phyloP scores from a whole-genome alignment of 2,113 vertebrate species.

The Falcunculus frontatus region DNA sequence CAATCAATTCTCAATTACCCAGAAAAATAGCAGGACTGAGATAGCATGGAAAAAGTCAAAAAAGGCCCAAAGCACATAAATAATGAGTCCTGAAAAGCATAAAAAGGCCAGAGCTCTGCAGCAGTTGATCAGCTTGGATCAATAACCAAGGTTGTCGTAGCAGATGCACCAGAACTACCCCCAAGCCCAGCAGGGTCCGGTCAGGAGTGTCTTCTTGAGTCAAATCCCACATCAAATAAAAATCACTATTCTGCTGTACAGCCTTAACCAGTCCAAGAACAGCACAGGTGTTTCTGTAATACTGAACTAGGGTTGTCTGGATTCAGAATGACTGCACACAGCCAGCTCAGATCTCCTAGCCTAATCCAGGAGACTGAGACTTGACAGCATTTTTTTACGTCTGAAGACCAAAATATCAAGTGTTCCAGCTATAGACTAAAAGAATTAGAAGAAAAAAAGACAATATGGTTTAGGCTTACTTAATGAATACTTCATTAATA shows the following conservation, averaged over 20 bases:
- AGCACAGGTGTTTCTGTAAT: neutral
- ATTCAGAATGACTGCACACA: neutral
- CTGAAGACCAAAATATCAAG: neutral
- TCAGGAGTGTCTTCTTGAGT: neutral
- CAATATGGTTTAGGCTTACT: neutral
- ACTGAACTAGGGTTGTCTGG: neutral
- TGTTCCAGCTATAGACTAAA: neutral
- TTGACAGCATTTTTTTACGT: neutral
- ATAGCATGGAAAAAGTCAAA: neutral
- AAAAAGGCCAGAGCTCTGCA: neutral
- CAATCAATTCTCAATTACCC: neutral
- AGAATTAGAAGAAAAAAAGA: neutral
- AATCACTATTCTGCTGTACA: neutral
- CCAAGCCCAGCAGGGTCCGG: neutral
- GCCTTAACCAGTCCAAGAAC: neutral
- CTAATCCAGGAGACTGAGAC: neutral
- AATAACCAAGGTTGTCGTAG: neutral
- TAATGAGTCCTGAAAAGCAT: neutral
- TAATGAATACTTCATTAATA: neutral
- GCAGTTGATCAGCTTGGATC: accelerated
- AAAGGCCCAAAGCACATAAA: neutral
- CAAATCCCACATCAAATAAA: neutral
- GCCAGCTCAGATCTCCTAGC: neutral
- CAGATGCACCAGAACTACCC: neutral
- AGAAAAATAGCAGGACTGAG: neutral